Base-by-base conservation (phyloP, 53 echinoderm and acorn worm species). In the Echinarachnius parma region DNA sequence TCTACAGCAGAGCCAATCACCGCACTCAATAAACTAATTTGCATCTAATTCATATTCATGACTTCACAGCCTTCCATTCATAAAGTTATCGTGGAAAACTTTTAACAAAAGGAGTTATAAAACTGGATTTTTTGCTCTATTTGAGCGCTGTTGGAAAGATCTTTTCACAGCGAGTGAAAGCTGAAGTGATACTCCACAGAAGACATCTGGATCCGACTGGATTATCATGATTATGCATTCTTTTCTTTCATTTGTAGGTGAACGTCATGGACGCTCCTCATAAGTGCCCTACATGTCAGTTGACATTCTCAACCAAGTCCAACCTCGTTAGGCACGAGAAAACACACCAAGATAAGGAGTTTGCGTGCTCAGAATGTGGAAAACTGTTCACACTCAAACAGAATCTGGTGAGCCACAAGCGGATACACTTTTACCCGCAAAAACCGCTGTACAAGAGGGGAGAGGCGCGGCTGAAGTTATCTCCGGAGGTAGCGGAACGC, bases 371-470 rank as follows among this genome's bases (percentile, higher is more conserved):
- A 13, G 33, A 62, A 23, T 62, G 63, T 62, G 34, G 35, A 8
- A 62, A 62, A 62, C 4, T 33, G 16, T 62, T 62, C 34, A 62
- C 63, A 62, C 18, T 62, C 2, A 62, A 62, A n/a, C 63, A 62
- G 34, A 62, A 62, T 31, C 14, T 34, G 3, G 26, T 34, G 9
- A 62, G 34, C 37, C 63, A 62, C 37, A 62, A 62, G 34, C 31
- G 34, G 34, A 18, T 60, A 16, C 63, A 62, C 34, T 62, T 31
- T 13, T 62, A 62, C 26, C 63, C 63, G 37, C 31, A 62, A 7
- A 33, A 33, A 16, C 50, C 76, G 21, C 44, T 60, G 1, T 77
- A 48, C 57, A 77, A 48, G 14, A 53, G 57, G 29, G 29, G 28
- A 47, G 48, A 65, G 65, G 65, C 47, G 4, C 28, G 47, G 1